Evolutionary conservation across 2,888 invertebrate genomes (phyloP), one percentile per base, ranked within the genome.

Genomic region (Tipula vernalis): DNA sequence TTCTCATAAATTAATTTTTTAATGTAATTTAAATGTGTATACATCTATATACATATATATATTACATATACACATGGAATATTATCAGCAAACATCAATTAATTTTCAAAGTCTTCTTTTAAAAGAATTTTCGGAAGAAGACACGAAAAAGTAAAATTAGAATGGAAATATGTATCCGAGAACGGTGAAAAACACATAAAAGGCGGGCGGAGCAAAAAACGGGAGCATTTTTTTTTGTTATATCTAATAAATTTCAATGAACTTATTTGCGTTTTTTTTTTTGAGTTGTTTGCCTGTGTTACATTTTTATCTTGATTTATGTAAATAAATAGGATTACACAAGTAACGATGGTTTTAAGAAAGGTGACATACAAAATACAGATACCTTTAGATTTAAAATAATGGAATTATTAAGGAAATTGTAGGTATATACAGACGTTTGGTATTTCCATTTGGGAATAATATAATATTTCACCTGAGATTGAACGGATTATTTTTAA

Each of bases 221-320:
- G 71, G 71, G 28, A 8, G 28, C 10, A 71, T 6, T 12, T 18
- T 28, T 28, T 71, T 10, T 28, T 71, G 13, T 47, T 51, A n/a
- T 51, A 71, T 71, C 71, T 71, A 71, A 71, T 71, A 71, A 71
- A 71, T 71, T 71, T 71, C 71, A 71, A 71, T 71, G 71, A 71
- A 71, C 71, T 71, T 71, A 71, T 71, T 71, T 71, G 28, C 71
- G 71, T 71, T 71, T 71, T 51, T 13, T 51, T 10, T 44, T 44
- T 57, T 57, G 6, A 28, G 28, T 28, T 28, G 28, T 28, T 28
- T 28, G 28, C 28, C 15, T 15, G 51, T 71, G 71, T 71, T 71
- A 71, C 28, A 28, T 28, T 71, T 71, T 71, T 71, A 71, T 71
- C 71, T 71, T 71, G 71, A 71, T 71, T 71, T 71, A 71, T 71